Base-by-base conservation (phyloP, 2,113 vertebrate species). In the Cettia cetti region DNA sequence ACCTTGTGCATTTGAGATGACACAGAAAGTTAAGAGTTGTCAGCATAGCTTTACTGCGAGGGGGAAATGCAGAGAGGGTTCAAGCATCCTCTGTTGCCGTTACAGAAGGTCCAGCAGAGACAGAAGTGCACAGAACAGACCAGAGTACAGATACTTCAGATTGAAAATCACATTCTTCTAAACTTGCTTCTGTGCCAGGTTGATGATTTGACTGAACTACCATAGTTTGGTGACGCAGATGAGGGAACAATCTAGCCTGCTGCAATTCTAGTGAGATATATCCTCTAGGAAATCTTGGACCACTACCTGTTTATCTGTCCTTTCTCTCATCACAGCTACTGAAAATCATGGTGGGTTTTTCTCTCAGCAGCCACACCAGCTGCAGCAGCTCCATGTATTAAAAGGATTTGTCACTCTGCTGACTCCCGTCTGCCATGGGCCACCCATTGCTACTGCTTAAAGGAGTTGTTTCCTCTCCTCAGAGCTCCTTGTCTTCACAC, bases 1-100 rank as follows among this genome's bases (percentile, higher is more conserved):
- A 97, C 84, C 94, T 94, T 94, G 72, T 37, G 66, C 66, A 95
- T 84, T 95, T 65, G 84, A 95, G 57, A 49, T 87, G 93, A 83
- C 92, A 63, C 66, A 52, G 76, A 80, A 96, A 90, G 70, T 77
- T 95, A 83, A 64, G 44, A 94, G 49, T 52, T 96, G 93, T 94
- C 94, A 86, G 52, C 40, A 42, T 2, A 11, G 80, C 64, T 96
- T 95, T 96, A n/a, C 15, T 44, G 23, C 0, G 0, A 63, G 37
- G 35, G 74, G 28, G 27, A 83, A 49, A 37, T 24, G 40, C 52
- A 60, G 39, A 56, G 44, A 39, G 82, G 50, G 19, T 76, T 87
- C 64, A 94, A 2, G 21, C 45, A 40, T 47, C 37, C 56, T 35
- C 45, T 59, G 28, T 30, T 86, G 44, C 66, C 66, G 23, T 54